Evolutionary conservation across 2,113 vertebrate species (phyloP).

Genomic region (Agapornis roseicollis): DNA sequence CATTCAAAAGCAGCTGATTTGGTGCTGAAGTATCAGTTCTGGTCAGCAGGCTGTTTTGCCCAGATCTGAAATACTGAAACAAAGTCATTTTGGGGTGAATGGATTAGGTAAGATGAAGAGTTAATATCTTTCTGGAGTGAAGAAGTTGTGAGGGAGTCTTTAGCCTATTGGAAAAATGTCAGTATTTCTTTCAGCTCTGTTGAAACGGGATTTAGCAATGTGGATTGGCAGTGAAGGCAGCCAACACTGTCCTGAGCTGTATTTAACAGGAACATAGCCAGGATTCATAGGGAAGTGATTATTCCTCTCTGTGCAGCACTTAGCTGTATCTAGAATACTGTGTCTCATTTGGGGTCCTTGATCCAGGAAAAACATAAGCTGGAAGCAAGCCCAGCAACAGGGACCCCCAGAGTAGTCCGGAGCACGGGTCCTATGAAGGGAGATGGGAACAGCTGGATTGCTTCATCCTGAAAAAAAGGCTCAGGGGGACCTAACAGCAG

Average conservation of each 20-base stretch:
- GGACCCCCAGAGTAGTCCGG: background rate
- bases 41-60: background rate
- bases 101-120: background rate
- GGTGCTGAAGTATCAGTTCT: background rate
- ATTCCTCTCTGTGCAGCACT: background rate
- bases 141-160: background rate
- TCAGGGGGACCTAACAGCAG: background rate
- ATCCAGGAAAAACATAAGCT: background rate
- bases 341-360: background rate
- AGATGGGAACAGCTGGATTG: background rate
- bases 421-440: background rate
- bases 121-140: background rate
- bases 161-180: background rate
- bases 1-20: background rate
- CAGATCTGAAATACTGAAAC: background rate
- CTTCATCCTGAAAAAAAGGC: background rate
- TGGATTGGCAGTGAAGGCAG: background rate
- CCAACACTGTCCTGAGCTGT: background rate
- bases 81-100: background rate
- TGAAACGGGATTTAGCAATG: background rate
- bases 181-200: background rate
- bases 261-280: background rate
- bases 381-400: background rate
- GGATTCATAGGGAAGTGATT: background rate
- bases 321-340: background rate